These are phyloP conservation scores for Spea multiplicata DNA, from an alignment of 2,113 vertebrate species.

Conservation along the genomic window DNA sequence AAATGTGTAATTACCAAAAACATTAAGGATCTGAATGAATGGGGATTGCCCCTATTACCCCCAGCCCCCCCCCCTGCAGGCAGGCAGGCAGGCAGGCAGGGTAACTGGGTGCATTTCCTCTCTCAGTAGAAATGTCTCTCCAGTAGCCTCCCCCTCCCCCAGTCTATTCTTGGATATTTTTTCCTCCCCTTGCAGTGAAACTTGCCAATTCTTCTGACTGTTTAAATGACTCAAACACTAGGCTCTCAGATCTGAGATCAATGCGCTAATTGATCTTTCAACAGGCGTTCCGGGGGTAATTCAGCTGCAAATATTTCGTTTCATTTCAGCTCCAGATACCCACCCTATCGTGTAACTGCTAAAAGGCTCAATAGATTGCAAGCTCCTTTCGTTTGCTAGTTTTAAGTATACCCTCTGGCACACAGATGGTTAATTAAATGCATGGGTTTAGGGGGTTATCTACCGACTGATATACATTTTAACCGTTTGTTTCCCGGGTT, in stretches of 20 bases:
- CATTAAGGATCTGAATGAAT: too few relatives aligned
- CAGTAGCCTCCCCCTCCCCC: not conserved
- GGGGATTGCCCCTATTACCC: not conserved
- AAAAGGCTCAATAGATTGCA: too few relatives aligned
- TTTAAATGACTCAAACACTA: not conserved
- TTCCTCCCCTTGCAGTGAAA: not conserved
- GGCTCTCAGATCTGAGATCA: not conserved
- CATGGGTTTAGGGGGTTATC: too few relatives aligned
- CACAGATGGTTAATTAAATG: too few relatives aligned
- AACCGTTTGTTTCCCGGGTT: too few relatives aligned
- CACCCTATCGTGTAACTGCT: not conserved
- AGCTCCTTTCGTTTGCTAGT: too few relatives aligned
- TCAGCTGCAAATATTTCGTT: not conserved
- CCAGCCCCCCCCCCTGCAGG: not conserved
- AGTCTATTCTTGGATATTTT: conserved; percentile 11
- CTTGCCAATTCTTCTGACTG: not conserved
- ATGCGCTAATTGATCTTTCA: conserved; percentile 5
- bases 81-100: not conserved
- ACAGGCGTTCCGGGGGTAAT: too few relatives aligned
- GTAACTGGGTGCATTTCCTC: conserved; percentile 1
- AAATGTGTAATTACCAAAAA: too few relatives aligned
- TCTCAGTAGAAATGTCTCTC: not conserved
- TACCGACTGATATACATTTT: too few relatives aligned
- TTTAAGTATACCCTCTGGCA: too few relatives aligned
- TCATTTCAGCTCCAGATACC: too few relatives aligned